Percentiles rank a stretch among this genome's conserved stretches.
Conservation (phyloP, 2,888 invertebrate species). For the Volucella bombylans region DNA sequence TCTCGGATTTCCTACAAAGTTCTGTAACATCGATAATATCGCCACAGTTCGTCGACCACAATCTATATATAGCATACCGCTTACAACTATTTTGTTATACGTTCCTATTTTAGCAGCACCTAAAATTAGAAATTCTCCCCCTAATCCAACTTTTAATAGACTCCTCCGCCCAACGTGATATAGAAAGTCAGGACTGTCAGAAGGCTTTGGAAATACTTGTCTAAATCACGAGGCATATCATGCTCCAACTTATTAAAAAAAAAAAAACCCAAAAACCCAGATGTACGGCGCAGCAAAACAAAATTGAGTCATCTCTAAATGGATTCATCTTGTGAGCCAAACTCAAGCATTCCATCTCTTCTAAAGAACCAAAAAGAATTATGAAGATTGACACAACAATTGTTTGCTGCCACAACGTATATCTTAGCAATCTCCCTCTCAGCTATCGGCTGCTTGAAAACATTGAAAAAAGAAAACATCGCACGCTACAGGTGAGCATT, state of each 20-base stretch:
- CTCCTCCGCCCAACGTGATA: not conserved
- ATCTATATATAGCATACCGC: not conserved
- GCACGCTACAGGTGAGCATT: conserved; percentile 30
- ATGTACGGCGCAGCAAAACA: not conserved
- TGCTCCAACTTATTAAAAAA: conserved; percentile 2
- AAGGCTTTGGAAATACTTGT: not conserved
- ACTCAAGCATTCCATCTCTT: not conserved
- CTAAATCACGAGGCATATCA: conserved; percentile 15
- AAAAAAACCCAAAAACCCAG: not conserved
- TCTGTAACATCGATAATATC: not conserved
- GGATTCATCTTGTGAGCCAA: conserved; percentile 15
- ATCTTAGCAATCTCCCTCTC: conserved; percentile 20
- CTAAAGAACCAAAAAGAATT: not conserved
- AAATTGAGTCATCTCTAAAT: not conserved
- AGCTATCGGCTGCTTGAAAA: not conserved
- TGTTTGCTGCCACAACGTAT: not conserved
- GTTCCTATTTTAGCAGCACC: not conserved
- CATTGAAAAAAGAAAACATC: not conserved
- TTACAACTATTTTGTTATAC: not conserved
- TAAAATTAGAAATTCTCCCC: conserved; percentile 8
- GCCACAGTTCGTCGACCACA: conserved; percentile 18
- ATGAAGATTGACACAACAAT: conserved; percentile 23
- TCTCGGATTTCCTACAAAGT: not conserved
- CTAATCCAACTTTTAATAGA: conserved; percentile 9
- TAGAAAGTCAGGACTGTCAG: not conserved